These are phyloP conservation scores for Macropis europaea DNA, from an alignment of 2,888 invertebrate species.

Conservation along the genomic window DNA sequence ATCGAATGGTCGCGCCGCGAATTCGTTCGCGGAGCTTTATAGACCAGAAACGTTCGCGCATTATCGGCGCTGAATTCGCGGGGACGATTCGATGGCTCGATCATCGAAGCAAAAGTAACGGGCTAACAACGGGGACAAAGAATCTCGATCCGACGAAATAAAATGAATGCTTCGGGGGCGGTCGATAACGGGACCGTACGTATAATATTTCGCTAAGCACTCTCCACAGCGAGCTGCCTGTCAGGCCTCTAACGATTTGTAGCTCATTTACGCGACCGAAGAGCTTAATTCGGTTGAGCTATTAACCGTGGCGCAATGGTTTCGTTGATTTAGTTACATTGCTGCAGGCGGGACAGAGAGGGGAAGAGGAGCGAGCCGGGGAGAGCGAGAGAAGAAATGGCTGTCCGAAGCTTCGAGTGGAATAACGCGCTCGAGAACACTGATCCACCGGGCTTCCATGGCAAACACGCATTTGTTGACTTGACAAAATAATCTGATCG, in stretches of 20 bases:
- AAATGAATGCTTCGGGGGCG: conserved; percentile 13
- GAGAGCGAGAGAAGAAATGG: neutral
- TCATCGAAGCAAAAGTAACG: neutral
- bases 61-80: neutral
- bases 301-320: conserved; percentile 40
- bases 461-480: conserved; percentile 31
- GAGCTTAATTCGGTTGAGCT: conserved; percentile 43
- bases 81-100: neutral
- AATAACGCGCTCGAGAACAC: conserved; percentile 23
- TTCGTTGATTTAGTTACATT: conserved; percentile 44
- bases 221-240: conserved; percentile 15
- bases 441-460: conserved; percentile 10
- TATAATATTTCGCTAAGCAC: conserved; percentile 30
- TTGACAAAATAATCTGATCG: conserved; percentile 46
- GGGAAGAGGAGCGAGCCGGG: neutral
- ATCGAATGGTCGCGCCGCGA: neutral
- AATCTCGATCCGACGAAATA: conserved; percentile 1
- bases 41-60: neutral
- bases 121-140: neutral
- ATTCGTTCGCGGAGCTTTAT: neutral
- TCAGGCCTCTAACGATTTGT: conserved; percentile 17
- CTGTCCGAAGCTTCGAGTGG: conserved; percentile 27
- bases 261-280: conserved; percentile 42
- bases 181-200: neutral
- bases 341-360: conserved; percentile 6